These are phyloP conservation scores for Pygathrix nemaeus DNA, from an alignment of 2,113 vertebrate species.

Conservation along the genomic window DNA sequence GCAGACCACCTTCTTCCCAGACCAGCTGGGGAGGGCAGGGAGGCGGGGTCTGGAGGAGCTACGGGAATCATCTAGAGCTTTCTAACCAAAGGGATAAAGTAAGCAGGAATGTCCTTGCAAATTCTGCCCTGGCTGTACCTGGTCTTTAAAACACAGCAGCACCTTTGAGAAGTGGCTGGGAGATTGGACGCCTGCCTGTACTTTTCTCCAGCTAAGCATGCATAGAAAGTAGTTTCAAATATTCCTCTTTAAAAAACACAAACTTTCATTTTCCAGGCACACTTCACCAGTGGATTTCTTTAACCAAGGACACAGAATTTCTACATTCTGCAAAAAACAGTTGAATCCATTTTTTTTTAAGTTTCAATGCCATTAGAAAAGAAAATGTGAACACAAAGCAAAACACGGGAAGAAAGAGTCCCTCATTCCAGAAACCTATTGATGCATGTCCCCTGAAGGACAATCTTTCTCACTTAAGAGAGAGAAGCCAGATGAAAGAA, in stretches of 20 bases:
- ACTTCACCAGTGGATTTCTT: constrained; percentile 6
- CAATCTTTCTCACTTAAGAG: neutral
- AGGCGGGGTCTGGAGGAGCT: neutral
- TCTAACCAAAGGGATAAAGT: neutral
- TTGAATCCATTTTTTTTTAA: neutral
- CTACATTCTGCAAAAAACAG: neutral
- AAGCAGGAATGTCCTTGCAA: neutral
- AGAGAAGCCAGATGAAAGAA: neutral
- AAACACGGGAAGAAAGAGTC: neutral
- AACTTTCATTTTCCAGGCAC: constrained; percentile 45
- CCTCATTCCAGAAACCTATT: neutral
- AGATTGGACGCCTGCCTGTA: neutral
- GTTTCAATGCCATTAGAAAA: constrained; percentile 49
- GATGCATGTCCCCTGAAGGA: neutral
- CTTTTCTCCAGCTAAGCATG: neutral
- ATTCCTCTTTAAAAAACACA: neutral
- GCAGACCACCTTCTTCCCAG: constrained; percentile 36
- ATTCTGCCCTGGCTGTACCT: neutral
- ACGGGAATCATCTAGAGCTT: neutral
- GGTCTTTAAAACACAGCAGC: constrained; percentile 5
- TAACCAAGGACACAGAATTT: constrained; percentile 38
- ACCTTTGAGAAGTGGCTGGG: neutral
- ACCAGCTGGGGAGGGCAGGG: constrained; percentile 48
- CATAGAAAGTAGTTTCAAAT: neutral
- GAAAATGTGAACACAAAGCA: constrained; percentile 15